Percentiles rank a stretch among this genome's conserved stretches.
Evolutionary conservation across 2,888 invertebrate species (phyloP).

Genomic region (Elmis aenea): DNA sequence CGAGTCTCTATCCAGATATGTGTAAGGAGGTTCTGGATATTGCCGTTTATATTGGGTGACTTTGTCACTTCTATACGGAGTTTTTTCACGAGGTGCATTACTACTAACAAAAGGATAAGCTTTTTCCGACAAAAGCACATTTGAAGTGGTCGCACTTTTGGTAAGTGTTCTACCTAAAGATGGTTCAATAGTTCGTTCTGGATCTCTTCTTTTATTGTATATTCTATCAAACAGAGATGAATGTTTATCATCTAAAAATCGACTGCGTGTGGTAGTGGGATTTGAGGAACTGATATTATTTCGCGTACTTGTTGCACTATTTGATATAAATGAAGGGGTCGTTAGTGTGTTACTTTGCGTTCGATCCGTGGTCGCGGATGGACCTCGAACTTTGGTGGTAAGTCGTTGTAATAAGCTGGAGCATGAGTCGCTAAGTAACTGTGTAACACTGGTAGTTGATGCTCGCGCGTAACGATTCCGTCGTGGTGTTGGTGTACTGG

Average conservation of each 20-base stretch:
- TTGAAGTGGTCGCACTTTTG: constrained; percentile 64
- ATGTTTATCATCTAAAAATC: constrained; percentile 71
- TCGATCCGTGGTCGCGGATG: constrained; percentile 51
- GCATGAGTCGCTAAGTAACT: constrained; percentile 81
- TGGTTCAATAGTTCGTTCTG: constrained; percentile 66
- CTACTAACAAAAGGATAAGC: constrained; percentile 55
- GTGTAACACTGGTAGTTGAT: constrained; percentile 76
- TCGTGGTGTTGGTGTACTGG: constrained; percentile 50
- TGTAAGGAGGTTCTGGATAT: constrained; percentile 41
- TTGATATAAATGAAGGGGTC: constrained; percentile 6
- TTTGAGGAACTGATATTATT: constrained; percentile 18
- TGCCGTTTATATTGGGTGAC: constrained; percentile 12
- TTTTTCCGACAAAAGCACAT: constrained; percentile 65
- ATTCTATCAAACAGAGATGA: constrained; percentile 69
- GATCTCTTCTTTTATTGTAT: constrained; percentile 56
- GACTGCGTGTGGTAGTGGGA: constrained; percentile 57
- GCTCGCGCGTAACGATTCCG: constrained; percentile 74
- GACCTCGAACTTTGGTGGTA: constrained; percentile 68
- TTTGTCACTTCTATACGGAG: constrained; percentile 49
- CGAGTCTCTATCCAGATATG: constrained; percentile 39
- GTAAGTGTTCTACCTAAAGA: constrained; percentile 50
- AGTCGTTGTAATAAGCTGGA: constrained; percentile 78
- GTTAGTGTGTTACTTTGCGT: constrained; percentile 8
- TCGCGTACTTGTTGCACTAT: constrained; percentile 9
- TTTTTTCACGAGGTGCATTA: constrained; percentile 58